Conservation (phyloP, 2,113 vertebrate species). For the Bothrops jararaca region DNA sequence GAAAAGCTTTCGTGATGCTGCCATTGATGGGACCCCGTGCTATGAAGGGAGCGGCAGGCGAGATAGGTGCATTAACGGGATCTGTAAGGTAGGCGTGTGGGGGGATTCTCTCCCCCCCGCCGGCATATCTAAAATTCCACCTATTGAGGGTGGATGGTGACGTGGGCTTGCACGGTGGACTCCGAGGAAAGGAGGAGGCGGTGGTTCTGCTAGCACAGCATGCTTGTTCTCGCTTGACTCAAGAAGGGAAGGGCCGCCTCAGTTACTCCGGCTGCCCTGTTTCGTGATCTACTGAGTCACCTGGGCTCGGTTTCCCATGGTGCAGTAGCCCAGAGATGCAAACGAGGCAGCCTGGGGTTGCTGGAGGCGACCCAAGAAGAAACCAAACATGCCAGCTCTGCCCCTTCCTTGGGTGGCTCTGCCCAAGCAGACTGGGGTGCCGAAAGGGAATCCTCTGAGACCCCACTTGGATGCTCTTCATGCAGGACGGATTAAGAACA, state of each 20-base stretch:
- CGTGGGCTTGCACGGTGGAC: not conserved
- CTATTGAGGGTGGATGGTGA: not conserved
- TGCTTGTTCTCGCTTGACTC: not conserved
- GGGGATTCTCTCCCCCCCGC: not conserved
- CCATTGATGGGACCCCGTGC: slow-evolving; percentile 86
- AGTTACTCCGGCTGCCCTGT: not conserved
- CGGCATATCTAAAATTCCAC: too few species aligned
- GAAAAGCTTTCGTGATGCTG: slow-evolving; percentile 89
- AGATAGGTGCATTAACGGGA: slow-evolving; percentile 90
- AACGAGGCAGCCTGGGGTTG: not conserved
- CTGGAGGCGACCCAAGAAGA: not conserved
- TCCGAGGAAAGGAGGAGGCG: not conserved
- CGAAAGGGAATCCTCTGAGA: not conserved
- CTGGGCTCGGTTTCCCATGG: not conserved
- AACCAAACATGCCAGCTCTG: not conserved
- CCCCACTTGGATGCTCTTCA: not conserved
- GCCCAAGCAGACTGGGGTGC: not conserved
- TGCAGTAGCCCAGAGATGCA: not conserved
- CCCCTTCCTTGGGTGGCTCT: not conserved
- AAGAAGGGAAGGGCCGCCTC: not conserved
- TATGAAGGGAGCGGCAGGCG: slow-evolving; percentile 75
- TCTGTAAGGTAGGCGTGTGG: slow-evolving; percentile 85
- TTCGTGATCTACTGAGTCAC: not conserved
- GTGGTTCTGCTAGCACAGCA: not conserved
- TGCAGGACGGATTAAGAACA: not conserved